These are phyloP conservation scores for Tillus elongatus DNA, from an alignment of 2,888 invertebrate genomes.

Conservation along the genomic window DNA sequence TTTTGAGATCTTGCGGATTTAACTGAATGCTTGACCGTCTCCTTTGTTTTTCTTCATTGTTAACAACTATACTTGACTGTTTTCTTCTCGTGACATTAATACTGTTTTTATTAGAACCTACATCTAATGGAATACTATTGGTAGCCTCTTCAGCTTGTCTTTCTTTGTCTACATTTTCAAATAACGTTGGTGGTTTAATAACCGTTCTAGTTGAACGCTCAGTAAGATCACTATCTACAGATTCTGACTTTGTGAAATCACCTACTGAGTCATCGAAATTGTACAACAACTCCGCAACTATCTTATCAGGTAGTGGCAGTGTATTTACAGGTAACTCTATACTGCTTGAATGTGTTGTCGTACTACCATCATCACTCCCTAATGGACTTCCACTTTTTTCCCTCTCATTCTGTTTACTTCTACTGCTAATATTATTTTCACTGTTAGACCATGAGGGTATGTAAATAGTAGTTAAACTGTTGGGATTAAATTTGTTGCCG, in stretches of 20 bases:
- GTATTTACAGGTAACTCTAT: slow-evolving; percentile 47
- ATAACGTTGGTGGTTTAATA: slow-evolving; percentile 52
- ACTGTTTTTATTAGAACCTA: slow-evolving; percentile 29
- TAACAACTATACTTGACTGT: slow-evolving; percentile 23
- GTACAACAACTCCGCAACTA: slow-evolving; percentile 48
- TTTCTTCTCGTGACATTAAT: slow-evolving; percentile 44
- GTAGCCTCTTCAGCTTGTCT: slow-evolving; percentile 20
- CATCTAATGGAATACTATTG: slow-evolving; percentile 22
- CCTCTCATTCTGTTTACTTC: slow-evolving; percentile 32
- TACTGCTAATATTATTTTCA: slow-evolving; percentile 35
- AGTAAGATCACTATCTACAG: slow-evolving; percentile 29
- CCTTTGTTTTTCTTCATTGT: slow-evolving; percentile 8
- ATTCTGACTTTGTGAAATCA: slow-evolving; percentile 24
- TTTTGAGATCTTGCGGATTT: slow-evolving; percentile 23
- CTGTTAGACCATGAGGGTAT: slow-evolving; percentile 46
- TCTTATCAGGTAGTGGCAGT: slow-evolving; percentile 45
- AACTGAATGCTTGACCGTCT: slow-evolving; percentile 36
- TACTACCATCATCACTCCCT: slow-evolving; percentile 25
- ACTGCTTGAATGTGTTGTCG: slow-evolving; percentile 49
- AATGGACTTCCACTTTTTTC: slow-evolving; percentile 25
- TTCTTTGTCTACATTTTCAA: slow-evolving; percentile 38
- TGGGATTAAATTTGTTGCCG: slow-evolving; percentile 49
- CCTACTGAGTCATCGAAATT: slow-evolving; percentile 36
- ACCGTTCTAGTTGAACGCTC: slow-evolving; percentile 31
- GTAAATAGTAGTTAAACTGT: slow-evolving; percentile 47